These are phyloP conservation scores for Papilio gigon DNA, from an alignment of 2,888 invertebrate genomes.

Conservation along the genomic window DNA sequence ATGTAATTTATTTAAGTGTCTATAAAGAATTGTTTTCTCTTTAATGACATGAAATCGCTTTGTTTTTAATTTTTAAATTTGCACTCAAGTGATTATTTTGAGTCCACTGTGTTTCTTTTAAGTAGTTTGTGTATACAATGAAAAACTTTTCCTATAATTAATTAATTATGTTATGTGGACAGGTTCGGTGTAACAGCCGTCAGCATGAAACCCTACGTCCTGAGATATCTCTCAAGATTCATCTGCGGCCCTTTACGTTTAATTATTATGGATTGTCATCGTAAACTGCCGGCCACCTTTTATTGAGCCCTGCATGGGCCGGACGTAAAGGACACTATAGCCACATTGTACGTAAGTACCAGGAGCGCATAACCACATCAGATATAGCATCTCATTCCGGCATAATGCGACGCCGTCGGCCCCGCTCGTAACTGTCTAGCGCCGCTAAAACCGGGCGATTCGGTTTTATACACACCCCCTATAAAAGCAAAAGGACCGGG, in stretches of 20 bases:
- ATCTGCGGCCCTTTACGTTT: conserved; percentile 52
- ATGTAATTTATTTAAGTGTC: no score
- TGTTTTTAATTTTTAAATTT: conserved; percentile 20
- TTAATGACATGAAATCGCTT: background rate
- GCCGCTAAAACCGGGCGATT: conserved; percentile 82
- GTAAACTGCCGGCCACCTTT: conserved; percentile 57
- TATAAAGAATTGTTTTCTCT: no score
- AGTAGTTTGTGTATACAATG: conserved; percentile 27
- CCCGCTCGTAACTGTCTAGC: conserved; percentile 80
- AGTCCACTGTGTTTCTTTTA: background rate
- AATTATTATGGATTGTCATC: conserved; percentile 53
- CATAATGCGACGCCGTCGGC: conserved; percentile 64
- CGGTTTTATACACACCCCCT: conserved; percentile 83
- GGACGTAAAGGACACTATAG: conserved; percentile 65
- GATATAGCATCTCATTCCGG: conserved; percentile 69
- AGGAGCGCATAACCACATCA: conserved; percentile 72
- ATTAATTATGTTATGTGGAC: conserved; percentile 45
- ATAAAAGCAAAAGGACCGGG: conserved; percentile 82
- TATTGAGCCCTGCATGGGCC: conserved; percentile 62
- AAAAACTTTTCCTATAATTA: conserved; percentile 28
- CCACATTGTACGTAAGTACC: conserved; percentile 74
- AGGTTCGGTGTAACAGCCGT: conserved; percentile 38
- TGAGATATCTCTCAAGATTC: conserved; percentile 40
- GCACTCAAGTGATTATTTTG: conserved; percentile 1
- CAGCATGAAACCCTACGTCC: conserved; percentile 33